Conservation (phyloP, 2,113 vertebrate species). For the Anser cygnoides region DNA sequence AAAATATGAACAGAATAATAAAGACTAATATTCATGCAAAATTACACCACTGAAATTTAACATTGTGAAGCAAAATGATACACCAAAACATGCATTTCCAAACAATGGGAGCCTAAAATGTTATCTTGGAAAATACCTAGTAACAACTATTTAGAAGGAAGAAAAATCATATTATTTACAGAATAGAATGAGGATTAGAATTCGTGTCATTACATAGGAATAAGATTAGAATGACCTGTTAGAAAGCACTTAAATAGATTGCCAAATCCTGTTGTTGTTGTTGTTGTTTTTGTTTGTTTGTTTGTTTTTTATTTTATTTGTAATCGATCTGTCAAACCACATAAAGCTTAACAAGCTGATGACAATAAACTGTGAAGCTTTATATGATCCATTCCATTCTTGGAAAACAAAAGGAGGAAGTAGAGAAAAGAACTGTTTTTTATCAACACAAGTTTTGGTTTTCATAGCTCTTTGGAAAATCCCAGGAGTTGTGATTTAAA, state of each 20-base stretch:
- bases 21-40: background rate
- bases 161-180: background rate
- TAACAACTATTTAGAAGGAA: background rate
- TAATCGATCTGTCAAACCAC: background rate
- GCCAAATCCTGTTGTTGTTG: background rate
- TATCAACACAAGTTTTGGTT: background rate
- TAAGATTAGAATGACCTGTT: background rate
- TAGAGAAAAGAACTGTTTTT: background rate
- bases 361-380: background rate
- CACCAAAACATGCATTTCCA: background rate
- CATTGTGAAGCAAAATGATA: background rate
- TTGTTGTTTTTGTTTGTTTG: background rate
- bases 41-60: background rate
- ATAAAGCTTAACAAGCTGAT: background rate
- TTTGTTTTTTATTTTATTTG: background rate
- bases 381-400: background rate
- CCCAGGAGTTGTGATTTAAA: background rate
- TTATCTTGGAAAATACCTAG: background rate
- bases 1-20: background rate
- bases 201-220: background rate
- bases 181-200: background rate
- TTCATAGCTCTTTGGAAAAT: background rate
- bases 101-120: background rate
- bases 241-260: background rate
- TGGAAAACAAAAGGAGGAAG: background rate